Conservation (phyloP, 1,140 invertebrate genomes). For the Psilanteris sp. region DNA sequence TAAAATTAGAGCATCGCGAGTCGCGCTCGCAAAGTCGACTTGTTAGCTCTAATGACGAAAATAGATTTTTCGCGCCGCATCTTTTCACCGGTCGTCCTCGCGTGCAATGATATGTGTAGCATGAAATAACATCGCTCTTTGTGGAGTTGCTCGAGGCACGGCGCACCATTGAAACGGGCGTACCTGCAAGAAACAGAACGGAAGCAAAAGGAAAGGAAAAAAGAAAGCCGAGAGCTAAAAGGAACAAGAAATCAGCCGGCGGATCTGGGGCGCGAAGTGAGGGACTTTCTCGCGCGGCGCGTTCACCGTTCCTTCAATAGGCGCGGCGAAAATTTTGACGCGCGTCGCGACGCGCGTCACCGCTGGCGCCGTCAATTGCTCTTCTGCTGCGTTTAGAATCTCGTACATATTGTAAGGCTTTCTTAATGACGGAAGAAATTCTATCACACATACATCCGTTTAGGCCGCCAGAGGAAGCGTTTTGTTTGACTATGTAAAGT, state of each 20-base stretch:
- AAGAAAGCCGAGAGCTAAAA: constrained; percentile 47
- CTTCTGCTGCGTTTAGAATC: constrained; percentile 71
- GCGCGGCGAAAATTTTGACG: constrained; percentile 56
- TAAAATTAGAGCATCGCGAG: constrained; percentile 20
- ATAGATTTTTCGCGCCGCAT: constrained; percentile 43
- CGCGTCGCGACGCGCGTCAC: background rate
- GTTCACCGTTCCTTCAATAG: constrained; percentile 74
- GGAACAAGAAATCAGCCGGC: constrained; percentile 65
- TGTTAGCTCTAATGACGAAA: constrained; percentile 53
- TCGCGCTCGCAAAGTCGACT: constrained; percentile 25
- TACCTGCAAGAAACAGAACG: constrained; percentile 58
- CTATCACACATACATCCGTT: constrained; percentile 77
- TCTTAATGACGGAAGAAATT: constrained; percentile 80
- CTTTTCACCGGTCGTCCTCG: constrained; percentile 37
- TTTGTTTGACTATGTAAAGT: constrained; percentile 70
- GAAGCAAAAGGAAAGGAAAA: constrained; percentile 46
- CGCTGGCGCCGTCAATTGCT: constrained; percentile 51
- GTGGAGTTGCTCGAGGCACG: constrained; percentile 40
- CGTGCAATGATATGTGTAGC: constrained; percentile 30
- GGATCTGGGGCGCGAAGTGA: constrained; percentile 70
- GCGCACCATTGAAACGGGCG: constrained; percentile 25
- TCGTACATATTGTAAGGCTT: constrained; percentile 75
- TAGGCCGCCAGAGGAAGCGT: constrained; percentile 72
- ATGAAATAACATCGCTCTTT: constrained; percentile 51
- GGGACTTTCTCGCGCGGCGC: constrained; percentile 67